Evolutionary conservation across 2,797 vertebrate genomes (phyloP), one percentile per base, ranked within the genome.

Genomic region (Gastrophryne carolinensis): DNA sequence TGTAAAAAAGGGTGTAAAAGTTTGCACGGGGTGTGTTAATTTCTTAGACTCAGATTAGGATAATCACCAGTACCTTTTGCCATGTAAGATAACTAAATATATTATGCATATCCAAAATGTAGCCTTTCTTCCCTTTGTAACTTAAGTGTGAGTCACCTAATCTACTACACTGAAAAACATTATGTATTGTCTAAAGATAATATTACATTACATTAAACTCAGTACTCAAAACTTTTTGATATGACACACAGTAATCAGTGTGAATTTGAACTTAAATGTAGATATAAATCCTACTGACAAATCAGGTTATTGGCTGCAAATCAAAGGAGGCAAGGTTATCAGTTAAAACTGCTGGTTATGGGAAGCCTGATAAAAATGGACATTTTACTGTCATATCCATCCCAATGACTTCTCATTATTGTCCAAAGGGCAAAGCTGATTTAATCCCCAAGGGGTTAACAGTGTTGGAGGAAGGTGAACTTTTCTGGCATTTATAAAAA

Each of bases 291-390:
- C 35, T n/a, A 75, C 44, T 1, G 1, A n/a, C 69, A 49, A 79
- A 72, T 58, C 66, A 79, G 35, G 0, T 0, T 68, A 54, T 78
- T 77, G 72, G 78, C 80, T 78, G 72, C 49, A 21, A 81, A 80
- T 77, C 75, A 82, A 79, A 30, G 9, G 21, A 60, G 69, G 72
- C 63, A 79, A 75, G 57, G 69, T 82, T 70, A 80, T 67, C 63
- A 75, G 53, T 77, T 54, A 77, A 75, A 47, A 2, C 72, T 60
- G 26, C 30, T 37, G 66, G 57, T 73, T n/a, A 41, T 56, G 27
- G 53, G 64, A 78, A 78, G 57, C 17, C 21, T 80, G 75, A 80
- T 70, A 26, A 69, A 21, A 57, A 68, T 75, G 72, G 56, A 79
- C 54, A 53, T 67, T 37, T 79, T 64, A 15, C 37, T 35, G 66